Evolutionary conservation across 2,797 vertebrate genomes (phyloP).

Genomic region (Tangara arthus): DNA sequence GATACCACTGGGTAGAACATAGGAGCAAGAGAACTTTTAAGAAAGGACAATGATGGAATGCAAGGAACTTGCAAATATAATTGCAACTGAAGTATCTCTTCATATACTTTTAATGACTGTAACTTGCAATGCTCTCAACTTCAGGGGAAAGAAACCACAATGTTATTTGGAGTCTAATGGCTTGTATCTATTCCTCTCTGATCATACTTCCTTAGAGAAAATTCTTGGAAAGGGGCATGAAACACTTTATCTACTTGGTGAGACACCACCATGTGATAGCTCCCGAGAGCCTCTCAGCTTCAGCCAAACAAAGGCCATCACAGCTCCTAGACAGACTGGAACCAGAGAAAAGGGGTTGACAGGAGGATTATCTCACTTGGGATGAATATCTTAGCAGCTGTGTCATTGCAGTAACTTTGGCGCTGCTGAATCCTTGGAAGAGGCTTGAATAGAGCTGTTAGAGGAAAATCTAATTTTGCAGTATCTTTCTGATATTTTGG

Average conservation of each 20-base stretch:
- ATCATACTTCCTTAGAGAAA: background rate
- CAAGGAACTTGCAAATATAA: background rate
- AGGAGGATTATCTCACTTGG: background rate
- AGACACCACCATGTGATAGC: background rate
- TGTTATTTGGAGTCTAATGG: background rate
- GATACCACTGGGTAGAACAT: background rate
- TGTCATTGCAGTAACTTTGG: background rate
- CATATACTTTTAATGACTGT: background rate
- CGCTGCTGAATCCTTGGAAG: background rate
- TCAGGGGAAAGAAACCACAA: background rate
- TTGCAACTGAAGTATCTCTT: background rate
- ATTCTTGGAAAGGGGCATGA: conserved; percentile 2
- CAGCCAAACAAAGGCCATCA: background rate
- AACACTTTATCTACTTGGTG: background rate
- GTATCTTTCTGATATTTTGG: background rate
- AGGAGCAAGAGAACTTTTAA: background rate
- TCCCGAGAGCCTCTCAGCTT: background rate
- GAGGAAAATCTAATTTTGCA: background rate
- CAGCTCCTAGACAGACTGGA: background rate
- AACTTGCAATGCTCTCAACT: background rate
- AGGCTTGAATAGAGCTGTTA: background rate
- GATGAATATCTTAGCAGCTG: background rate
- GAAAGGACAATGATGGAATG: background rate
- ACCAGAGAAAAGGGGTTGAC: background rate
- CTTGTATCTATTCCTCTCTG: background rate